Evolutionary conservation across 2,888 invertebrate species (phyloP).

Genomic region (Acronicta aceris): DNA sequence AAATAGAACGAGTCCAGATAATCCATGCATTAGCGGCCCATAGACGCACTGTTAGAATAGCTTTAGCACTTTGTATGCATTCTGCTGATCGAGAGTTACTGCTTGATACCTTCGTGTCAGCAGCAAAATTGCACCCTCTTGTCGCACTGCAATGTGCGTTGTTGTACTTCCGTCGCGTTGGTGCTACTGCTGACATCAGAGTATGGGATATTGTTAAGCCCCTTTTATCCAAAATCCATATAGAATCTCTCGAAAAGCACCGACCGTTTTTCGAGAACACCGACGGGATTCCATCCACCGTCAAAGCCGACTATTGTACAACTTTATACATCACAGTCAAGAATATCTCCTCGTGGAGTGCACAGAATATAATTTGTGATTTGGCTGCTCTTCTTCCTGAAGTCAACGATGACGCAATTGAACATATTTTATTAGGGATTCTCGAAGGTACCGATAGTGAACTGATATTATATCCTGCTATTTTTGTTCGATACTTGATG

Average conservation of each 20-base stretch:
- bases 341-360: conserved; percentile 40
- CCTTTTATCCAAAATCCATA: conserved; percentile 57
- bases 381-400: conserved; percentile 57
- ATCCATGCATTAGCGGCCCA: conserved; percentile 60
- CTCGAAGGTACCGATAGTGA: conserved; percentile 42
- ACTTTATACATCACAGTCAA: conserved; percentile 57
- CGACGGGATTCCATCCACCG: conserved; percentile 56
- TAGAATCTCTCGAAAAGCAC: conserved; percentile 35
- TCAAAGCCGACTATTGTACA: conserved; percentile 66
- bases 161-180: conserved; percentile 49
- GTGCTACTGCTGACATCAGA: conserved; percentile 47
- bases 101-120: conserved; percentile 49
- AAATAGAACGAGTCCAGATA: conserved; percentile 50
- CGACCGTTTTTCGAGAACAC: conserved; percentile 34
- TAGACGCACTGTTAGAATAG: conserved; percentile 63
- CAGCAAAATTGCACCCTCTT: conserved; percentile 60
- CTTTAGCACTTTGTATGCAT: conserved; percentile 55
- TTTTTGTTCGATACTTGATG: conserved; percentile 69
- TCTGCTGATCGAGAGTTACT: not conserved
- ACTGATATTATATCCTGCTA: conserved; percentile 54
- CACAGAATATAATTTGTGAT: conserved; percentile 53
- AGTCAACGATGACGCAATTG: conserved; percentile 54
- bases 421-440: conserved; percentile 48
- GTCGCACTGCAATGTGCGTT: conserved; percentile 64
- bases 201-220: conserved; percentile 70